Evolutionary conservation across 2,113 vertebrate species (phyloP).

Genomic region (Prunella himalayana): DNA sequence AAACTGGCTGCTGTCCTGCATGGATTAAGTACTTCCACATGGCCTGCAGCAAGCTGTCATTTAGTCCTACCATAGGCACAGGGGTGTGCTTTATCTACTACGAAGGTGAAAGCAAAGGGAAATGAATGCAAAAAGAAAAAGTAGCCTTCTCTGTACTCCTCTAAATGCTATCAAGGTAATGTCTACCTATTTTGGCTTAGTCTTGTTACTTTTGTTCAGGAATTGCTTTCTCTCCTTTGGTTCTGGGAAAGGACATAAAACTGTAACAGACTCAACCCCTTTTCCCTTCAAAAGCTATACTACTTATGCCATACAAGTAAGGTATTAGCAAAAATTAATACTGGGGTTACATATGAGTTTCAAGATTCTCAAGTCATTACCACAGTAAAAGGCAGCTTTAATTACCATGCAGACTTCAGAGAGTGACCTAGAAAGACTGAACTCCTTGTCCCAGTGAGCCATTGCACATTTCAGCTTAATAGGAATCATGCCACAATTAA

Average conservation of each 20-base stretch:
- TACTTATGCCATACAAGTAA: background rate
- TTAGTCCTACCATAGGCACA: background rate
- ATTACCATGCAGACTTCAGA: background rate
- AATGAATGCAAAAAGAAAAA: background rate
- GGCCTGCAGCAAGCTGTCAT: background rate
- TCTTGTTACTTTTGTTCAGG: background rate
- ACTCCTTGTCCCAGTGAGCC: background rate
- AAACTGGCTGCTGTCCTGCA: background rate
- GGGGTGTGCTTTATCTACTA: background rate
- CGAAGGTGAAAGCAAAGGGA: background rate
- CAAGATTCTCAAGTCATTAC: background rate
- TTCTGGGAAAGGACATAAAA: background rate
- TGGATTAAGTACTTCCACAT: background rate
- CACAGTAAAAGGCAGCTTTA: background rate
- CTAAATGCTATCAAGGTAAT: background rate
- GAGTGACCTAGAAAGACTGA: background rate
- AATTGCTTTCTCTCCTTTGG: background rate
- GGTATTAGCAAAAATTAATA: background rate
- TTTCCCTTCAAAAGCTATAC: background rate
- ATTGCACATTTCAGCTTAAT: background rate
- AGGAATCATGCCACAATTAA: background rate
- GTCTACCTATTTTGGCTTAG: background rate
- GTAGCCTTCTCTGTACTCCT: background rate
- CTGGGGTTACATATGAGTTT: background rate
- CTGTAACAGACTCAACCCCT: background rate